Evolutionary conservation across 2,888 invertebrate species (phyloP), one percentile per base, ranked within the genome.

Genomic region (Troglohyphantes excavatus): DNA sequence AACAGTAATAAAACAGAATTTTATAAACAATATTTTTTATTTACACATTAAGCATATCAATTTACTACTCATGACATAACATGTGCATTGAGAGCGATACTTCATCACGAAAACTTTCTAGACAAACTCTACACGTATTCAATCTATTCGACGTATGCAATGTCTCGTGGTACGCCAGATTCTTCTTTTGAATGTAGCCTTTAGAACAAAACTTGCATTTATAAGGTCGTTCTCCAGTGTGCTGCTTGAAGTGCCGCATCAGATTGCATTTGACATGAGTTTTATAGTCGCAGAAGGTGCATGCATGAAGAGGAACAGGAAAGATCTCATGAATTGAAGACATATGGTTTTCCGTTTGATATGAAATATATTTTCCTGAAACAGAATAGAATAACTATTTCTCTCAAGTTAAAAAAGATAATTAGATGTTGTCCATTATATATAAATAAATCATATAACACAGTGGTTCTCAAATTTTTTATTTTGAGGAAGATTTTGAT

Each of bases 181-280:
- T 67, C 19, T 67, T 23, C 39, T 79, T 79, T 43, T 65, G 79
- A 46, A 67, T 67, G 29, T 63, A 79, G n/a, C 67, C 67, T 79
- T 79, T 79, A 1, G 46, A 43, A 68, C 79, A 79, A 19, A 53
- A 13, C 11, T 21, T 67, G 53, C 79, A 79, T 26, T 26, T 26
- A 29, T 67, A 79, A 19, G 79, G 79, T 21, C 46, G 23, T 17
- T 79, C 79, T 19, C 79, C 79, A 46, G 79, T 79, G 46, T 79
- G 79, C 13, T 23, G 67, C 26, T 63, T 65, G 9, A 79, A n/a
- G 43, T 79, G 79, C n/a, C 67, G 33, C 13, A 21, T 59, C 21
- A 76, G 33, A 59, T 76, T 76, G 5, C 72, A 72, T 53, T 72
- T 72, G 2, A 72, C 39, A 26, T 46, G 46, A 26, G 72, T 72